Conservation (phyloP, 2,888 invertebrate genomes). For the Machimus atricapillus region DNA sequence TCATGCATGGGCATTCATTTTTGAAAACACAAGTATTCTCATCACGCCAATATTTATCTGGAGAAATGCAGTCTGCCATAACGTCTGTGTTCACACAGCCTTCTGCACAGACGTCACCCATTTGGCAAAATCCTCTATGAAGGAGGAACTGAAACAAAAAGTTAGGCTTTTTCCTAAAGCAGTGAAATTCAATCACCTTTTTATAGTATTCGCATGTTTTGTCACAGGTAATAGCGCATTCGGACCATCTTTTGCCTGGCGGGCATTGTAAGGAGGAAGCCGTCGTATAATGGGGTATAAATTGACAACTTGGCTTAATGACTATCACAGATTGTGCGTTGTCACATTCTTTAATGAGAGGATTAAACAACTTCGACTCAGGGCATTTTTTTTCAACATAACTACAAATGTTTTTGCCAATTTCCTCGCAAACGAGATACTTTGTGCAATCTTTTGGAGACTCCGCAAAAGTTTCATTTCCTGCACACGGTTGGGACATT, state of each 20-base stretch:
- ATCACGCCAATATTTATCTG: conserved; percentile 74
- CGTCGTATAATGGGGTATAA: conserved; percentile 35
- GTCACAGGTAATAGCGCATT: conserved; percentile 77
- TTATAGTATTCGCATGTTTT: conserved; percentile 74
- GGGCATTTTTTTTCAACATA: conserved; percentile 69
- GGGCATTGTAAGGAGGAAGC: conserved; percentile 51
- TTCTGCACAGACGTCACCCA: conserved; percentile 55
- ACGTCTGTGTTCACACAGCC: conserved; percentile 60
- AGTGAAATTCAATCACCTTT: conserved; percentile 51
- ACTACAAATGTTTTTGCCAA: conserved; percentile 52
- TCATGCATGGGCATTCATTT: conserved; percentile 79
- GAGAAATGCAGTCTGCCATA: conserved; percentile 64
- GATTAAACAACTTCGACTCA: conserved; percentile 69
- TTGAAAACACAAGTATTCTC: conserved; percentile 73
- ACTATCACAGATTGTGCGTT: conserved; percentile 65
- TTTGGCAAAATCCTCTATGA: conserved; percentile 52
- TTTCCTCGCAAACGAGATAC: conserved; percentile 70
- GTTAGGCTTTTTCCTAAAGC: neutral
- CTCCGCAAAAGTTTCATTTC: conserved; percentile 64
- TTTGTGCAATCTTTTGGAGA: conserved; percentile 69
- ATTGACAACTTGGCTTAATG: conserved; percentile 67
- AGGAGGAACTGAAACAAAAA: conserved; percentile 54
- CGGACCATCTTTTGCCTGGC: conserved; percentile 67
- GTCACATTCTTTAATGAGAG: conserved; percentile 67
- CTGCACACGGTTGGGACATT: conserved; percentile 56